Percentiles rank a stretch among this genome's conserved stretches.
These are phyloP conservation scores for Falcunculus frontatus DNA, from an alignment of 2,113 vertebrate species.

Conservation along the genomic window DNA sequence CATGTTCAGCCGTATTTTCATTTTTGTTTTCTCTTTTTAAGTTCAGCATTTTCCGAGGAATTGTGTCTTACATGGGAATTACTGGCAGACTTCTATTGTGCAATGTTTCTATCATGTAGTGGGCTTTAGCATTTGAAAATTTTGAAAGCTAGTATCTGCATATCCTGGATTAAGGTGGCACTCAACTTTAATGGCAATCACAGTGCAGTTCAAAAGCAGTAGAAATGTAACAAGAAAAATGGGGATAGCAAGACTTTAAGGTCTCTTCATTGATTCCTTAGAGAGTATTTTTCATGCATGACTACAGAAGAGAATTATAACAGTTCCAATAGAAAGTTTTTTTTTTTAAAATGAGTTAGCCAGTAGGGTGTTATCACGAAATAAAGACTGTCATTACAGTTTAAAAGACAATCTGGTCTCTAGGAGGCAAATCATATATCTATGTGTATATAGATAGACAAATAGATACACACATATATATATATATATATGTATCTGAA, in stretches of 20 bases:
- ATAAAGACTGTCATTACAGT: background rate
- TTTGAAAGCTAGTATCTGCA: constrained; percentile 2
- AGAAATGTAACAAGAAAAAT: background rate
- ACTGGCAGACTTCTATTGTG: constrained; percentile 1
- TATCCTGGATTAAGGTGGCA: constrained; percentile 42
- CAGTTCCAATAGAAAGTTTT: constrained; percentile 10
- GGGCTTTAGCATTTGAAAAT: constrained; percentile 48
- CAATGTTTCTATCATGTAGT: background rate
- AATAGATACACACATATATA: background rate
- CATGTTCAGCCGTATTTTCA: background rate
- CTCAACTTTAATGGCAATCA: background rate
- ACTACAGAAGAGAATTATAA: background rate
- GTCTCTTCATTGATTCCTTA: background rate
- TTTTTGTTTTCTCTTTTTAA: background rate
- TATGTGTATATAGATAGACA: background rate
- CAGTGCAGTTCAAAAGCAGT: constrained; percentile 27
- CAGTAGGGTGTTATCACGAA: background rate
- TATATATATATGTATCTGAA: background rate
- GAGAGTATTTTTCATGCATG: background rate
- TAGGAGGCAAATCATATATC: background rate
- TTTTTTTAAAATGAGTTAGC: background rate
- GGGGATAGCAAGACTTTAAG: background rate
- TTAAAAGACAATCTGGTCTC: background rate
- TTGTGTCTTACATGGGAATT: background rate
- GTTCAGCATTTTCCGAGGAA: constrained; percentile 32